Conservation (phyloP, 2,797 vertebrate species). For the Echiichthys vipera region DNA sequence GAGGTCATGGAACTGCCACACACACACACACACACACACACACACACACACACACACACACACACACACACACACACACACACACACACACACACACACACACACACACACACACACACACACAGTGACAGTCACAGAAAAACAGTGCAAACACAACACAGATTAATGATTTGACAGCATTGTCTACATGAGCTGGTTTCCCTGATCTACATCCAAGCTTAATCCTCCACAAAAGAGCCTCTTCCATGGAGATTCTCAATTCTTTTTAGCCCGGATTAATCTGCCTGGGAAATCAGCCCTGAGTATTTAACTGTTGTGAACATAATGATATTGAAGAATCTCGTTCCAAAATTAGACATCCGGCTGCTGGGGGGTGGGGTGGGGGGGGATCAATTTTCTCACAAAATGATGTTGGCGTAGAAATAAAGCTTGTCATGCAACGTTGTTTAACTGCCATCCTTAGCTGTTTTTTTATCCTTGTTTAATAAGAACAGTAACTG, state of each 20-base stretch:
- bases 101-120: constrained; percentile 18
- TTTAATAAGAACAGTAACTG: constrained; percentile 7
- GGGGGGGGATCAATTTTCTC: constrained; percentile 49
- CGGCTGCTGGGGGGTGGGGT: background rate
- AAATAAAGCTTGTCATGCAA: constrained; percentile 15
- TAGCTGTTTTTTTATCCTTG: constrained; percentile 19
- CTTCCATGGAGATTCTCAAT: constrained; percentile 56
- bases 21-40: constrained; percentile 29
- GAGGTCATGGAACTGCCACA: constrained; percentile 92
- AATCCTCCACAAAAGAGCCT: constrained; percentile 63
- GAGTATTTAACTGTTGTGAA: constrained; percentile 59
- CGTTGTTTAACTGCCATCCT: constrained; percentile 28
- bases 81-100: constrained; percentile 27
- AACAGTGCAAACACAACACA: constrained; percentile 21
- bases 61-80: constrained; percentile 26
- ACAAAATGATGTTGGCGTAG: constrained; percentile 43
- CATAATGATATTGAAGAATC: constrained; percentile 65
- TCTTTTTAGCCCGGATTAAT: constrained; percentile 66
- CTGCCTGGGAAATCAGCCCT: constrained; percentile 71
- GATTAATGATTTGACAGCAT: constrained; percentile 59
- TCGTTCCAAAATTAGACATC: constrained; percentile 65
- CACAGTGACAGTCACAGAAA: constrained; percentile 26
- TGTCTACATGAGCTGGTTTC: constrained; percentile 48
- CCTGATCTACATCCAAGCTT: constrained; percentile 59
- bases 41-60: constrained; percentile 6